These are phyloP conservation scores for Trachelus troglodyta DNA, from an alignment of 2,888 invertebrate species.

Conservation along the genomic window DNA sequence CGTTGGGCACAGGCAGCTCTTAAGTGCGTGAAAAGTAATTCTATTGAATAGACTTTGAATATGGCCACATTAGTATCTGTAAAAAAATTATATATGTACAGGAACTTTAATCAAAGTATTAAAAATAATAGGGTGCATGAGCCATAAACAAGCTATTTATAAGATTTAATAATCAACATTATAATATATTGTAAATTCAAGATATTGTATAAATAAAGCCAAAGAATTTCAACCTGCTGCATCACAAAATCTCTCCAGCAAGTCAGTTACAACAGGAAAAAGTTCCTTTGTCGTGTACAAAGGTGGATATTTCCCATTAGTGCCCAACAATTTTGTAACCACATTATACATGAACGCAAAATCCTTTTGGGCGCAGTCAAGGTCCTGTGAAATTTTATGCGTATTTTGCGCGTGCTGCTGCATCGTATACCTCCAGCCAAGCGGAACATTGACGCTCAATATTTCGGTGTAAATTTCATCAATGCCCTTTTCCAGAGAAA, in stretches of 20 bases:
- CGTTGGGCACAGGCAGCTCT: slow-evolving; percentile 38
- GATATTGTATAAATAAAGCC: too few relatives aligned
- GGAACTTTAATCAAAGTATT: too few relatives aligned
- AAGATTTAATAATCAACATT: slow-evolving; percentile 8
- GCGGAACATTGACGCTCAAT: slow-evolving; percentile 60
- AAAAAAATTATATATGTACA: slow-evolving; percentile 11
- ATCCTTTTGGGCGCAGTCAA: slow-evolving; percentile 47
- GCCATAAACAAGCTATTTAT: too few relatives aligned
- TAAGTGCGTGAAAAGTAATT: slow-evolving; percentile 55
- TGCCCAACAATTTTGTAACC: slow-evolving; percentile 62
- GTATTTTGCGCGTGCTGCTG: slow-evolving; percentile 63
- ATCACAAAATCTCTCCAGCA: slow-evolving; percentile 15
- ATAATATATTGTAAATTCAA: too few relatives aligned
- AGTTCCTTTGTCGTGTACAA: slow-evolving; percentile 60
- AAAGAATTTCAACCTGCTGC: too few relatives aligned
- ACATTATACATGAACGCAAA: slow-evolving; percentile 61
- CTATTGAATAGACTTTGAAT: slow-evolving; percentile 56
- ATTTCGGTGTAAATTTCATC: slow-evolving; percentile 56
- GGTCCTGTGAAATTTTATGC: slow-evolving; percentile 67
- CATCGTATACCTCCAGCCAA: slow-evolving; percentile 67
- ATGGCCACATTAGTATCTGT: slow-evolving; percentile 29
- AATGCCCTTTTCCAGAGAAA: slow-evolving; percentile 66
- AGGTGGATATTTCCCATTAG: slow-evolving; percentile 52
- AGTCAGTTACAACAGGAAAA: slow-evolving; percentile 28
- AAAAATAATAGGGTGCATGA: too few relatives aligned